Evolutionary conservation across 2,113 vertebrate species (phyloP).

Genomic region (Rhombomys opimus): DNA sequence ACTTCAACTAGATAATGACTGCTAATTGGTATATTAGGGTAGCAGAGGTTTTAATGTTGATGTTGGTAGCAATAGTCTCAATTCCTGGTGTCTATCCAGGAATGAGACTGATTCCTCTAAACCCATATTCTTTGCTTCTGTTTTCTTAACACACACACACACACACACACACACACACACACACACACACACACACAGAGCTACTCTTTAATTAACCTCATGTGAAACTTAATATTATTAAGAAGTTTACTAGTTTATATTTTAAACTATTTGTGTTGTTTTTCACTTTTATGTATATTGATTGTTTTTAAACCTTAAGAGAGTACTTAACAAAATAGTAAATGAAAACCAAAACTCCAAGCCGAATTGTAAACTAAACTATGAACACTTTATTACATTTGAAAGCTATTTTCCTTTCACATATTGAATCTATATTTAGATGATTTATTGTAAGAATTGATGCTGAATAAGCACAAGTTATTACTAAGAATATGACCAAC

Average conservation of each 20-base stretch:
- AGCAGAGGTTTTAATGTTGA: slow-evolving; percentile 48
- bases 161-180: too few relatives aligned
- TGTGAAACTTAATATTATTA: slow-evolving; percentile 59
- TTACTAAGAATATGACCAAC: neutral
- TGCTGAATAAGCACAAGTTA: neutral
- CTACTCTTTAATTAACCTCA: slow-evolving; percentile 41
- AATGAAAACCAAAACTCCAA: neutral
- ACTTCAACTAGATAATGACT: slow-evolving; percentile 82
- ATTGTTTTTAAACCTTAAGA: neutral
- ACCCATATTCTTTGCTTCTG: slow-evolving; percentile 55
- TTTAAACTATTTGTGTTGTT: slow-evolving; percentile 24
- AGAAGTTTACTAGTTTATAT: slow-evolving; percentile 55
- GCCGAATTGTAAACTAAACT: neutral
- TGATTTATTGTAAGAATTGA: slow-evolving; percentile 1
- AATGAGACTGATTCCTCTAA: neutral
- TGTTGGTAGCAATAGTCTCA: slow-evolving; percentile 45
- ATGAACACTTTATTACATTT: neutral
- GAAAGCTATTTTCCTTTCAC: neutral
- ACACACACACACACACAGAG: neutral
- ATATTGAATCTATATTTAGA: neutral
- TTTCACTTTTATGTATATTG: neutral
- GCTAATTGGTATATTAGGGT: slow-evolving; percentile 81
- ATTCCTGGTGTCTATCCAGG: slow-evolving; percentile 39
- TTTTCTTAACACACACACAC: neutral
- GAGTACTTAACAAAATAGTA: slow-evolving; percentile 17